A percentile compares a stretch with the other conserved stretches of the same genome.
Conservation (phyloP, 2,797 vertebrate species). For the Rhinatrema bivittatum region DNA sequence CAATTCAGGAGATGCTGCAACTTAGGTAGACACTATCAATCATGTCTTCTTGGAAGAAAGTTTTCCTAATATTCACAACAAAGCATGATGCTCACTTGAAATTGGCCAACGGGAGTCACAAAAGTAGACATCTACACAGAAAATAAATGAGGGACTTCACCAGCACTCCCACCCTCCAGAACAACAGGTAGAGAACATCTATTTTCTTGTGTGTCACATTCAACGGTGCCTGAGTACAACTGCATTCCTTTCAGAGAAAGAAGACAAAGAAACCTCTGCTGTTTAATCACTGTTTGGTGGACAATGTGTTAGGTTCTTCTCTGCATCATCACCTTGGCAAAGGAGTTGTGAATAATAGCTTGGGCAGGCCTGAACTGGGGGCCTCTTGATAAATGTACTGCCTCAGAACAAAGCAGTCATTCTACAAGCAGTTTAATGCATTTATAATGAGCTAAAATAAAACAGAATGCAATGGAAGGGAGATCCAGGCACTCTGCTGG, state of each 20-base stretch:
- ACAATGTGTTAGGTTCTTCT: conserved; percentile 27
- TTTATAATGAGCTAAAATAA: conserved; percentile 57
- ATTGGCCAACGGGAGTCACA: conserved; percentile 1
- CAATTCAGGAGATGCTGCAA: too few relatives aligned
- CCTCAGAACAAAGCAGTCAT: conserved; percentile 72
- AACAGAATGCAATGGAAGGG: conserved; percentile 52
- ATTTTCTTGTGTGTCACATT: neutral
- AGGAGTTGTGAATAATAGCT: conserved; percentile 26
- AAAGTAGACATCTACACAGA: neutral
- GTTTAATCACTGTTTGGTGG: neutral
- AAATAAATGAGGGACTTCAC: neutral
- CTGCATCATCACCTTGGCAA: conserved; percentile 36
- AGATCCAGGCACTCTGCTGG: conserved; percentile 68
- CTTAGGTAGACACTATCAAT: too few relatives aligned
- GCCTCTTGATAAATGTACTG: conserved; percentile 47
- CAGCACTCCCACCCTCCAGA: neutral
- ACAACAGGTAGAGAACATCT: neutral
- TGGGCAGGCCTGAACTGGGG: conserved; percentile 15
- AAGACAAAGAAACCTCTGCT: neutral
- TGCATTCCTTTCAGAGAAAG: fast-evolving
- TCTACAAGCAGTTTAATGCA: conserved; percentile 54
- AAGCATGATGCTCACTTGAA: conserved; percentile 1
- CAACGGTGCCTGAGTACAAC: neutral
- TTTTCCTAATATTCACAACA: too few relatives aligned
- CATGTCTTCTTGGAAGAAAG: too few relatives aligned